Percentiles rank a stretch among this genome's conserved stretches.
Evolutionary conservation across 2,888 invertebrate genomes (phyloP).

Genomic region (Hydraecia micacea): DNA sequence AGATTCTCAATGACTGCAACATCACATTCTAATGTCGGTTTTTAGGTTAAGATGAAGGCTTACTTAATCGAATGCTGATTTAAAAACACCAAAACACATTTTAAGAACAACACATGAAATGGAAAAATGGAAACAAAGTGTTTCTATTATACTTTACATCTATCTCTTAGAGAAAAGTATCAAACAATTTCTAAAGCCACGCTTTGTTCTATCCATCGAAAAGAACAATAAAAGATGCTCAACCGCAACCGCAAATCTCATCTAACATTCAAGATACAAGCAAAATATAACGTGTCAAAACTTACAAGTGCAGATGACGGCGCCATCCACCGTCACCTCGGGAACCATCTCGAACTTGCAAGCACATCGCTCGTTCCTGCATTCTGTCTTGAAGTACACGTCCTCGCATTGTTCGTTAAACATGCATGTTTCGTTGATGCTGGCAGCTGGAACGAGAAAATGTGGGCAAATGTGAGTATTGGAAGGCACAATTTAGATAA

Average conservation of each 20-base stretch:
- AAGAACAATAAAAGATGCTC: not conserved
- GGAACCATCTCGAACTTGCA: slow-evolving; percentile 95
- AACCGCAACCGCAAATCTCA: not conserved
- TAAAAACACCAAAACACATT: not conserved
- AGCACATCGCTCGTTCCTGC: slow-evolving; percentile 94
- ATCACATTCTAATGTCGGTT: too few relatives aligned
- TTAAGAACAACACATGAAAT: not conserved
- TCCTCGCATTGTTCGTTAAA: slow-evolving; percentile 96
- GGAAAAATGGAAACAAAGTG: not conserved
- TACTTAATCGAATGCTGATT: not conserved
- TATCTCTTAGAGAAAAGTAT: not conserved
- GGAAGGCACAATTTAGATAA: not conserved
- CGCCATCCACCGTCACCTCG: slow-evolving; percentile 92
- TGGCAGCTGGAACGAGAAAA: slow-evolving; percentile 91
- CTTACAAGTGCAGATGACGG: slow-evolving; percentile 94
- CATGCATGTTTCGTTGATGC: slow-evolving; percentile 95
- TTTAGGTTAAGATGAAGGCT: not conserved
- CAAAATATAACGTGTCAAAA: slow-evolving; percentile 44
- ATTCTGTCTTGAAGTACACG: slow-evolving; percentile 93
- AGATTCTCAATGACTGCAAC: not conserved
- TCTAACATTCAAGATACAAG: slow-evolving; percentile 16
- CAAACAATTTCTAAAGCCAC: not conserved
- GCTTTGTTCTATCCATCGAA: too few relatives aligned
- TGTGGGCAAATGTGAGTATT: not conserved
- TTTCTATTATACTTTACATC: not conserved